Evolutionary conservation across 2,113 vertebrate genomes (phyloP), one percentile per base, ranked within the genome.

Genomic region (Danionella cerebrum): DNA sequence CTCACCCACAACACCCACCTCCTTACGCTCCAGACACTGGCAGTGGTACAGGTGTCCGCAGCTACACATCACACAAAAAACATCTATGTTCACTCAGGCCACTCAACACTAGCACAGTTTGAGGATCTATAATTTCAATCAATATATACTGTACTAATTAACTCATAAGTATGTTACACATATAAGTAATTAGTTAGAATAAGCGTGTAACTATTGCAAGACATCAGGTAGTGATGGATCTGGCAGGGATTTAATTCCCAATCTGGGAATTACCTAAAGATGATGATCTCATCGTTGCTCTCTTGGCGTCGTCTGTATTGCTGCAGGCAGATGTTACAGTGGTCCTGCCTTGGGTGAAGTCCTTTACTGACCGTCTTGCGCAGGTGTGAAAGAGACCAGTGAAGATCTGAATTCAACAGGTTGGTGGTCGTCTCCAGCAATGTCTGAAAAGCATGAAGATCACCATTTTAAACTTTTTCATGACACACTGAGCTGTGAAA

Each of bases 31-130:
- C 73, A 98, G 89, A 71, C 96, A 98, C 77, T 94, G 90, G 0
- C 92, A 84, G 76, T 98, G 95, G 82, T 98, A 98, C 53, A 96
- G 79, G 80, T 98, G 96, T 48, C 96, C 96, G 80, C 96, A 98
- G 83, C 96, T 98, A 48, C 27, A 25, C 1, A 27, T 22, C n/a
- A 4, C 3, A 35, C 16, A 22, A 12, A 38, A 19, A 4, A 8
- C 18, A 19, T 22, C 5, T 6, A 7, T 8, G 14, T 3, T 14
- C 25, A 54, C n/a, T n/a, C n/a, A n/a, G n/a, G n/a, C n/a, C n/a
- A n/a, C n/a, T n/a, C n/a, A n/a, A n/a, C n/a, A n/a, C n/a, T n/a
- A n/a, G n/a, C n/a, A n/a, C n/a, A n/a, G n/a, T n/a, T n/a, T n/a
- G n/a, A n/a, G n/a, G n/a, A n/a, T n/a, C n/a, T n/a, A n/a, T n/a